Conservation (phyloP, 2,888 invertebrate genomes). For the Stenodema calcarata region DNA sequence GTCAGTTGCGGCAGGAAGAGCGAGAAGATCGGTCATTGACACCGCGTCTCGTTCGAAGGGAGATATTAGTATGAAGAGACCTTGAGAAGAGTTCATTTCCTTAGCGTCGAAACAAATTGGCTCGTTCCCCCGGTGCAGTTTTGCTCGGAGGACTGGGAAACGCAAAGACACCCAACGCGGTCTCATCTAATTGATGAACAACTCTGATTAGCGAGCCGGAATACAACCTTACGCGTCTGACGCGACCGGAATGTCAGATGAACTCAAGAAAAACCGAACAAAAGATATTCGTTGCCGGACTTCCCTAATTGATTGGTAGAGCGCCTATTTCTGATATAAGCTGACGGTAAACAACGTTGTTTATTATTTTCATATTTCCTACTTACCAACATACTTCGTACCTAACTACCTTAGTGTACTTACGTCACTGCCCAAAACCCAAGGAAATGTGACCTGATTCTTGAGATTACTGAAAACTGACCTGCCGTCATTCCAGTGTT, state of each 20-base stretch:
- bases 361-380: background rate
- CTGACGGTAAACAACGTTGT: background rate
- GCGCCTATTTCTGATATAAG: background rate
- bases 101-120: background rate
- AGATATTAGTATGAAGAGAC: background rate
- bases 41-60: background rate
- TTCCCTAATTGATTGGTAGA: background rate
- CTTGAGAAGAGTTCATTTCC: background rate
- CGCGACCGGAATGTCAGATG: background rate
- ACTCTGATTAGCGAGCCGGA: background rate
- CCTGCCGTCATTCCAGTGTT: too few relatives aligned
- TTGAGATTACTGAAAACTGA: too few relatives aligned
- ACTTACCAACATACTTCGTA: too few relatives aligned
- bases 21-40: background rate
- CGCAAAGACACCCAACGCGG: background rate
- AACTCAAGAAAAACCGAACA: background rate
- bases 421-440: too few relatives aligned
- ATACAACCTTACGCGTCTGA: background rate
- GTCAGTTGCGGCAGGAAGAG: background rate
- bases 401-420: background rate
- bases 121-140: background rate
- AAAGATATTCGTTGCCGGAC: background rate
- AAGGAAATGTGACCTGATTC: too few relatives aligned
- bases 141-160: background rate
- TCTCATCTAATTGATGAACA: background rate